Percentiles rank a stretch among this genome's conserved stretches.
Conservation (phyloP, 2,113 vertebrate genomes). For the Hipposideros armiger region DNA sequence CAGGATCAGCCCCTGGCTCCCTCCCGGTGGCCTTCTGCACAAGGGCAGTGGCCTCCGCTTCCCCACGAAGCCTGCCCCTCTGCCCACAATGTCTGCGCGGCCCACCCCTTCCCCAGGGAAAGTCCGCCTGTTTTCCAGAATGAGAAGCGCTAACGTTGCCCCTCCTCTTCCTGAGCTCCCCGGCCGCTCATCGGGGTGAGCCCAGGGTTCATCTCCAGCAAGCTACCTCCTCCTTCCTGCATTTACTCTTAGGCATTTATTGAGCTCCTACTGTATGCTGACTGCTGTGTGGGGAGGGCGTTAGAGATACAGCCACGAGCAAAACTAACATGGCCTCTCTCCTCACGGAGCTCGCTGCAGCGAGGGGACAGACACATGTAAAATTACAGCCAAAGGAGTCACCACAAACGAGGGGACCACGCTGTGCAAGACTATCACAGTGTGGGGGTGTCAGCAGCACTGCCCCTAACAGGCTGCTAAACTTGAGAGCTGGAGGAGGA, state of each 20-base stretch:
- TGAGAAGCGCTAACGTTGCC: accelerated
- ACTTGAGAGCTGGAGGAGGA: background rate
- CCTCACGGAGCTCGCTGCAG: background rate
- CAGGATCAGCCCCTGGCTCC: background rate
- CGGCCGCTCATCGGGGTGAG: background rate
- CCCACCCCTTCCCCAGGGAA: background rate
- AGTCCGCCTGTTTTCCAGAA: background rate
- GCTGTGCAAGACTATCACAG: background rate
- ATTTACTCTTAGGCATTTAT: background rate
- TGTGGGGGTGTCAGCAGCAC: background rate
- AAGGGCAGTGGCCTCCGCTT: background rate
- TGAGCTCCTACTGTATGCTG: background rate
- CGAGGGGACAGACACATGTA: background rate
- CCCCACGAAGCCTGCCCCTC: accelerated
- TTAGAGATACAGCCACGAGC: background rate
- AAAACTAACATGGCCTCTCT: background rate
- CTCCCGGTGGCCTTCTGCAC: background rate
- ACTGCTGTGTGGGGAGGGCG: accelerated
- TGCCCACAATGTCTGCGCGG: background rate
- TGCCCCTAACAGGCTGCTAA: background rate
- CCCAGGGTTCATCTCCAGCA: too few species aligned
- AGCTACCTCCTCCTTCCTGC: background rate
- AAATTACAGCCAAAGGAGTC: background rate
- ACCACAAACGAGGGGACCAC: too few species aligned
- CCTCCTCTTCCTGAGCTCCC: background rate